Evolutionary conservation across 2,797 vertebrate species (phyloP).

Genomic region (Dendrocincla fuliginosa): DNA sequence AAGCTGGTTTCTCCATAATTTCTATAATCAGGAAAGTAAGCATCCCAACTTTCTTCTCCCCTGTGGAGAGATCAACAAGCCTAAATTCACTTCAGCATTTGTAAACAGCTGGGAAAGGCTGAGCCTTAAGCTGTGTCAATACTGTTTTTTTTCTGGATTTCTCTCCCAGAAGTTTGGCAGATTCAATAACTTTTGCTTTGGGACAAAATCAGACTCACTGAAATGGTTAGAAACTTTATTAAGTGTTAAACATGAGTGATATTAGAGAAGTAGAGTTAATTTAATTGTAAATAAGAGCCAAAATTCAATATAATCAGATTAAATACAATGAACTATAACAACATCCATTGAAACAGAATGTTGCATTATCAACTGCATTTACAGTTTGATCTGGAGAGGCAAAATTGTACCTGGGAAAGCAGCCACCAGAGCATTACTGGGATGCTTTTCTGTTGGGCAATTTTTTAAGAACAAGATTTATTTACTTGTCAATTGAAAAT

Average conservation of each 20-base stretch:
- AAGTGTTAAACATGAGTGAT: background rate
- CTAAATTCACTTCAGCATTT: background rate
- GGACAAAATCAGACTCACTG: background rate
- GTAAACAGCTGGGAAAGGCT: background rate
- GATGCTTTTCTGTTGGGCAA: background rate
- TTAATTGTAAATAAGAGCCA: background rate
- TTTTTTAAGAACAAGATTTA: conserved; percentile 12
- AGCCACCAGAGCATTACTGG: background rate
- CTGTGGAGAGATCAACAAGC: background rate
- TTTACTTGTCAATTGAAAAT: conserved; percentile 55
- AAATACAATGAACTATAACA: background rate
- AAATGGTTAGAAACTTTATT: background rate
- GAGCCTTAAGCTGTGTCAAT: background rate
- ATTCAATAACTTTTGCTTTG: background rate
- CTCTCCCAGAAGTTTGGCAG: background rate
- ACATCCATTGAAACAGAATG: background rate
- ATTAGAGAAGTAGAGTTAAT: background rate
- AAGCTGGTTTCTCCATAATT: background rate
- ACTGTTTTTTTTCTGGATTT: background rate
- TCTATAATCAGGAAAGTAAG: background rate
- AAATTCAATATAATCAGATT: background rate
- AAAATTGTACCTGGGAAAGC: background rate
- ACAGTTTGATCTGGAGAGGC: background rate
- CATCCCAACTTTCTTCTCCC: background rate
- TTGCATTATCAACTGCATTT: background rate